Conservation (phyloP, 2,113 vertebrate species). For the Varanus salvator region DNA sequence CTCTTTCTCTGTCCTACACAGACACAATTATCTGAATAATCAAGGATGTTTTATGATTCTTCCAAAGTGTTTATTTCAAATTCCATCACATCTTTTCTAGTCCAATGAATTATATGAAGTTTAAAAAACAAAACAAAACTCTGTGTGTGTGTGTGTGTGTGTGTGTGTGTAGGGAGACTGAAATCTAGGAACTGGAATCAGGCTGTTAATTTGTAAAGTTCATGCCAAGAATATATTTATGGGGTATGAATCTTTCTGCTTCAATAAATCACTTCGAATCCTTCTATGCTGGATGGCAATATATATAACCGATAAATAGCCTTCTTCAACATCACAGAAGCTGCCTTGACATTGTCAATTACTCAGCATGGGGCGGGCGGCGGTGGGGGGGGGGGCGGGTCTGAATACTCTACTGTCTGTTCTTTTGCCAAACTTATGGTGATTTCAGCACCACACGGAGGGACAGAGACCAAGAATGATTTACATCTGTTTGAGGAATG, state of each 20-base stretch:
- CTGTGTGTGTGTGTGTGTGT: no score
- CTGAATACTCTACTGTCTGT: neutral
- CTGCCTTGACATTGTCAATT: neutral
- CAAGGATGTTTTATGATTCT: neutral
- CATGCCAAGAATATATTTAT: conserved; percentile 17
- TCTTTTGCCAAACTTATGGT: neutral
- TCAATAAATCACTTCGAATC: fast-evolving
- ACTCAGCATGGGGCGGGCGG: neutral
- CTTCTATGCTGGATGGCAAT: neutral
- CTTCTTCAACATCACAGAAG: neutral
- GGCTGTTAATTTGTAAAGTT: conserved; percentile 15
- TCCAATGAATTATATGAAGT: neutral
- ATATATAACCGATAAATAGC: fast-evolving
- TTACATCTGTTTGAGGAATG: neutral
- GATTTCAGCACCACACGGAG: conserved; percentile 24
- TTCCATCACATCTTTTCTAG: neutral
- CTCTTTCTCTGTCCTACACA: neutral
- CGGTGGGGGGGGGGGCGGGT: no score
- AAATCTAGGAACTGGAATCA: conserved; percentile 8
- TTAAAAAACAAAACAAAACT: neutral
- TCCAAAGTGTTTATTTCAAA: neutral
- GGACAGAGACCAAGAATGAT: conserved; percentile 5
- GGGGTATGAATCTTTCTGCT: conserved; percentile 1
- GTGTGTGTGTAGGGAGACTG: neutral
- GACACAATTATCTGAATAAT: neutral